Conservation (phyloP, 2,888 invertebrate genomes). For the Ormyrus nitidulus region DNA sequence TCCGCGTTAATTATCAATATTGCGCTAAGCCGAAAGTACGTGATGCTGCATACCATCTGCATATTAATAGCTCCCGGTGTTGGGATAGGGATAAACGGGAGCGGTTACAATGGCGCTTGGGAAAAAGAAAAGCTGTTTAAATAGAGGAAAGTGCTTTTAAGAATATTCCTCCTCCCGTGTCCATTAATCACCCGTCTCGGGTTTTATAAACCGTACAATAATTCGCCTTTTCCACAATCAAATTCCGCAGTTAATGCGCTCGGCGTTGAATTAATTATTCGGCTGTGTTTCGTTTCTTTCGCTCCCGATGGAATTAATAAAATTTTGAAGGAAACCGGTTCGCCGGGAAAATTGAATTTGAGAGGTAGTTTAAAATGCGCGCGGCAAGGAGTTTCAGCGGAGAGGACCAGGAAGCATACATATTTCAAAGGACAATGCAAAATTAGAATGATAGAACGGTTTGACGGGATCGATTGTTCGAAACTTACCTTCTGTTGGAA, state of each 20-base stretch:
- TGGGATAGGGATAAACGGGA: constrained; percentile 52
- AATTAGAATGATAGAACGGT: constrained; percentile 39
- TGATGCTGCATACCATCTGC: constrained; percentile 57
- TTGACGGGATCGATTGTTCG: constrained; percentile 30
- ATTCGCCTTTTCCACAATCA: not conserved
- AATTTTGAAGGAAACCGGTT: too few species aligned
- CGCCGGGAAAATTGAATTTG: not conserved
- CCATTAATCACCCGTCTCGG: constrained; percentile 34
- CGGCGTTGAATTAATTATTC: too few species aligned
- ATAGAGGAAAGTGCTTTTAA: constrained; percentile 53
- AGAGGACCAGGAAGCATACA: not conserved
- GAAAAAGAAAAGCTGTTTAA: constrained; percentile 35
- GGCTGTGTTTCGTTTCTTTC: too few species aligned
- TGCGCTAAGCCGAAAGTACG: constrained; percentile 54
- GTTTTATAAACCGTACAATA: not conserved
- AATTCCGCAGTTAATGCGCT: too few species aligned
- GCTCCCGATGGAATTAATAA: too few species aligned
- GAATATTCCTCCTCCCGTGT: constrained; percentile 30
- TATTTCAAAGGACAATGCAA: constrained; percentile 25
- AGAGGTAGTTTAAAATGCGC: not conserved
- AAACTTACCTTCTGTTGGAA: constrained; percentile 82
- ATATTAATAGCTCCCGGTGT: constrained; percentile 54
- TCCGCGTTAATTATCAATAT: constrained; percentile 56
- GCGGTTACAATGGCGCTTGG: constrained; percentile 22
- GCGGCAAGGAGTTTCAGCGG: too few species aligned